Conservation (phyloP, 2,113 vertebrate species). For the Megaptera novaeangliae region DNA sequence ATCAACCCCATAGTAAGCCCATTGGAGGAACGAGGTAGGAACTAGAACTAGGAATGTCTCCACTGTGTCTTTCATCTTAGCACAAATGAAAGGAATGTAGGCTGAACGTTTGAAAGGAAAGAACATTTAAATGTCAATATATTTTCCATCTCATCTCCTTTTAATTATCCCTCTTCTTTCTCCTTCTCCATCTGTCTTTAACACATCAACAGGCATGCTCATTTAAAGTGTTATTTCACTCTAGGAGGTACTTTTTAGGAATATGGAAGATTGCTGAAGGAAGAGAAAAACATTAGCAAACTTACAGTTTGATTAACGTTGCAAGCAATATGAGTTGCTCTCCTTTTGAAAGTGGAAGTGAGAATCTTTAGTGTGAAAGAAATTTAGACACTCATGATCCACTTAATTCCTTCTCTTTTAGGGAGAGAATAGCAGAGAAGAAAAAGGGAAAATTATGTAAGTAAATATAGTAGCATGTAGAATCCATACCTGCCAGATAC, state of each 20-base stretch:
- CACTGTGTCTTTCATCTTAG: not conserved
- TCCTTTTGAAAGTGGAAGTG: conserved; percentile 34
- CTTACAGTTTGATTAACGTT: conserved; percentile 6
- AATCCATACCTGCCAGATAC: conserved; percentile 2
- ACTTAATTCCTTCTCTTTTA: not conserved
- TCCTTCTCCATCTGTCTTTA: conserved; percentile 52
- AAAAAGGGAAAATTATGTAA: not conserved
- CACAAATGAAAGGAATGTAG: not conserved
- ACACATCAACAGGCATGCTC: conserved; percentile 58
- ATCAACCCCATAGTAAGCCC: not conserved
- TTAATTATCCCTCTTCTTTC: conserved; percentile 24
- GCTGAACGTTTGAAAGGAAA: conserved; percentile 37
- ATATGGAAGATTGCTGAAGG: conserved; percentile 26
- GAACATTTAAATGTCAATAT: conserved; percentile 65
- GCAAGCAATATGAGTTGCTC: not conserved
- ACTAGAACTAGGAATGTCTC: not conserved
- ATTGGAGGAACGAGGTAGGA: not conserved
- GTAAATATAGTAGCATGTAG: not conserved
- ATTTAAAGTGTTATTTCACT: conserved; percentile 51
- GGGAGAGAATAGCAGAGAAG: not conserved
- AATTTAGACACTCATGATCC: not conserved
- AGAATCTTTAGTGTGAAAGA: conserved; percentile 21
- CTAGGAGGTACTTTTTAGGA: conserved; percentile 47
- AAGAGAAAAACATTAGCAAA: not conserved
- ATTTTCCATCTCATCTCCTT: conserved; percentile 46